Evolutionary conservation across 2,888 invertebrate genomes (phyloP), one percentile per base, ranked within the genome.

Genomic region (Cryptocheilus praepositus): DNA sequence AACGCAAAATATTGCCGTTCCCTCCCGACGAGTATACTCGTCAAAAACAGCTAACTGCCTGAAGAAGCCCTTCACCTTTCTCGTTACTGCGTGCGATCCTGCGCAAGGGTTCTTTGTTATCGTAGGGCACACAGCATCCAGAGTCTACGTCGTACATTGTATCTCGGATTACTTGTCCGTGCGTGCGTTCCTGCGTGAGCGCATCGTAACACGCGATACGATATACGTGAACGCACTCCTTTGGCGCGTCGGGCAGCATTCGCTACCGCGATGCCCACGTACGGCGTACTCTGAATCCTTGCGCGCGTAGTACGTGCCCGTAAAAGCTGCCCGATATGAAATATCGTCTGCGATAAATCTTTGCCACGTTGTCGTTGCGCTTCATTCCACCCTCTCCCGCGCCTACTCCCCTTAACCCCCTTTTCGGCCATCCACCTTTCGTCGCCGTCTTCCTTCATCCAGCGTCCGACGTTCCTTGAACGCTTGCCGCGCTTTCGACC

Each of bases 321-420:
- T 83, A 83, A 84, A 84, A 74, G 57, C 61, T 71, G 81, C 57
- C 74, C 79, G 76, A 83, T 84, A 82, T 83, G 84, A 84, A 82
- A 83, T 83, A 85, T 73, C 76, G 77, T 74, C 70, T 71, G 67
- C 81, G 75, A 83, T 85, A 83, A 85, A 85, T 85, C 83, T 74
- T 74, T 61, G 66, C 70, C 75, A 79, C 81, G 83, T 85, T 84
- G 82, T 83, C 81, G 77, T 81, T 80, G 81, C 74, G 71, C 70
- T 67, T 65, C 67, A 63, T 65, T 71, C 61, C 63, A 63, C 70
- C 62, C 71, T 49, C 70, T 61, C 64, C 25, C 25, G 25, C 67
- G 61, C 70, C 61, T 61, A 63, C 70, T 60, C 71, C 52, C 70
- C 60, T 63, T 69, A 62, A 64, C 62, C 56, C 53, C 51, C 65